phyloP scores from a whole-genome alignment of 1,140 invertebrate species.

The Aphidius gifuensis region DNA sequence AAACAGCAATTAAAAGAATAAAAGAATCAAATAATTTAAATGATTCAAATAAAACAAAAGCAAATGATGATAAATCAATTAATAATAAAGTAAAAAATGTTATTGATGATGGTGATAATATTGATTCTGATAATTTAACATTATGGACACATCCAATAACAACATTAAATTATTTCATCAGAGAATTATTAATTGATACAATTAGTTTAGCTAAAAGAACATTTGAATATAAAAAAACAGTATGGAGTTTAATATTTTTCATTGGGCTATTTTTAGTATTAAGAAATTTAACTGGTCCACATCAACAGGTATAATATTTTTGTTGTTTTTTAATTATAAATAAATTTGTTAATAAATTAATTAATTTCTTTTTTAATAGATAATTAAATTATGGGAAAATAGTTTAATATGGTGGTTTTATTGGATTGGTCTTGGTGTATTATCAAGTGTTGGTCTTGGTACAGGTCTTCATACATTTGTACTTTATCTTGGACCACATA shows the following conservation, averaged over 20 bases:
- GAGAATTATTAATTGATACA: constrained; percentile 68
- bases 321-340: neutral
- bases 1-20: constrained; percentile 41
- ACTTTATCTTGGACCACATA: constrained; percentile 90
- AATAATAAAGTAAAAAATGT: constrained; percentile 25
- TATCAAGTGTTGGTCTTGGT: constrained; percentile 96
- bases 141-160: constrained; percentile 82
- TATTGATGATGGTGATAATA: constrained; percentile 28
- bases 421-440: constrained; percentile 92
- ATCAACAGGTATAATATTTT: constrained; percentile 56
- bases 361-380: constrained; percentile 34
- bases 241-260: constrained; percentile 48
- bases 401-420: constrained; percentile 78
- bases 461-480: constrained; percentile 98
- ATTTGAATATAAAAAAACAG: constrained; percentile 44
- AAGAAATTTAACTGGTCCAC: constrained; percentile 58
- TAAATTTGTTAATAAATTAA: too few relatives aligned
- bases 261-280: constrained; percentile 50
- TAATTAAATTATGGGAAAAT: constrained; percentile 55
- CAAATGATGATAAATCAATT: constrained; percentile 21
- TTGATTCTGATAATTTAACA: constrained; percentile 68
- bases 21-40: constrained; percentile 44
- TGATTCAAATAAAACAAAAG: constrained; percentile 38
- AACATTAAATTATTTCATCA: constrained; percentile 80
- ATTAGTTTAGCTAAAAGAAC: constrained; percentile 58